Base-by-base conservation (phyloP, 2,888 invertebrate genomes). In the Ochlodes sylvanus region DNA sequence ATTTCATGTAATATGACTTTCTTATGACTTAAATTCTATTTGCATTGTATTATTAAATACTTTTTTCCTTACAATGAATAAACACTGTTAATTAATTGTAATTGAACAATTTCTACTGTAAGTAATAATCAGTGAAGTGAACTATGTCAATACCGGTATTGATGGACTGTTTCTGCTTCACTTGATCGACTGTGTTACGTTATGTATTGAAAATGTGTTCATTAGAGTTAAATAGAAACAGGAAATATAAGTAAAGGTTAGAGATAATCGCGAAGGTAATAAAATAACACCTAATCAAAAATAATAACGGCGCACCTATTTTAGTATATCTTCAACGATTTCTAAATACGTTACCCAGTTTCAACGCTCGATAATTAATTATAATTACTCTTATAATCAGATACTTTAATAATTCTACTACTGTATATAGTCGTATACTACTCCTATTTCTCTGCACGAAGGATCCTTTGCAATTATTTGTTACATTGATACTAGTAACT, bases 321-420 rank as follows among this genome's bases (percentile, higher is more conserved):
- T 70, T 32, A 17, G 64, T 64, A 21, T 64, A 42, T 44, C 54
- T 63, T 66, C 38, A 19, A 19, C 69, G 72, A 72, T 72, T 70
- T 70, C 70, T 72, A 72, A 64, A 42, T 47, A 69, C 60, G 42
- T 27, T 65, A 68, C 65, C 32, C 54, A 58, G 62, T 69, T 69
- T 66, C 66, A 68, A 60, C 60, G 68, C 63, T 65, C 38, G 64
- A 68, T 63, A 69, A 72, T 72, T 70, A 68, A 62, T 34, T 64
- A 50, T 61, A 70, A 70, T 70, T 34, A 56, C 47, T 69, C 32
- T 56, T 58, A 17, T 67, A 68, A 68, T 63, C 55, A 44, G 27
- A 62, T 63, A 69, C 69, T 69, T 66, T 56, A 44, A 70, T 52
- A 69, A 70, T 58, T 62, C 38, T 52, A 58, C 57, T 44, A 60